Conservation (phyloP, 1,140 invertebrate species). For the Branchinecta lindahli region DNA sequence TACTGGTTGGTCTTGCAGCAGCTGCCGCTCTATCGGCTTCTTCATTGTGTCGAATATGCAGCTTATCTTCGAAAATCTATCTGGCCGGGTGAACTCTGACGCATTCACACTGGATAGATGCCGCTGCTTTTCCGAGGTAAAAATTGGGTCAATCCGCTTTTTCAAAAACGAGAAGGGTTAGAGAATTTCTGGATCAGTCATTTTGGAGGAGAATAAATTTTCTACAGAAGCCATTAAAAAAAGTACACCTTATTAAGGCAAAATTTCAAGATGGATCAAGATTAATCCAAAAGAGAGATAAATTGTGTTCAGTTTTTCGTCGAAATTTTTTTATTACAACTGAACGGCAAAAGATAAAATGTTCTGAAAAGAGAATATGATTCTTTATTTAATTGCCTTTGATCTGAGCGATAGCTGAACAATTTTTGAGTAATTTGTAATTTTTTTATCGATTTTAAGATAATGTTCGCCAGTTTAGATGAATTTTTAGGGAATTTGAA, state of each 20-base stretch:
- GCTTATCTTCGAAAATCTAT: no score
- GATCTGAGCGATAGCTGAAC: background rate
- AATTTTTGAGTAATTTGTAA: slow-evolving; percentile 6
- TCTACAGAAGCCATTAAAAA: background rate
- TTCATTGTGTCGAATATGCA: background rate
- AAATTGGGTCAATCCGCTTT: slow-evolving; percentile 5
- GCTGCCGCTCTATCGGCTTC: background rate
- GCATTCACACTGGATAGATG: slow-evolving; percentile 2
- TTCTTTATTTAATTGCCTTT: no score
- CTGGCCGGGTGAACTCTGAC: no score
- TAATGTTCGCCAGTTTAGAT: background rate
- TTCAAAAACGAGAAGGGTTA: slow-evolving; percentile 2
- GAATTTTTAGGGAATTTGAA: background rate
- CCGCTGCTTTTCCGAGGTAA: background rate
- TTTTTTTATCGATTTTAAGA: background rate
- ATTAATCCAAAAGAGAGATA: background rate
- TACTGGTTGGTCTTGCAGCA: no score
- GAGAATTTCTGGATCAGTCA: background rate
- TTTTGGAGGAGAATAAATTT: background rate
- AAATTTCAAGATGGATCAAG: slow-evolving; percentile 1
- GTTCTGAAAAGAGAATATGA: slow-evolving; percentile 5
- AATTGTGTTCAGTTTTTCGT: background rate
- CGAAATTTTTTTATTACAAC: background rate
- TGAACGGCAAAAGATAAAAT: slow-evolving; percentile 9
- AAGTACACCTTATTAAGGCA: background rate